Evolutionary conservation across 2,797 vertebrate genomes (phyloP), one percentile per base, ranked within the genome.

Genomic region (Megalops cyprinoides): DNA sequence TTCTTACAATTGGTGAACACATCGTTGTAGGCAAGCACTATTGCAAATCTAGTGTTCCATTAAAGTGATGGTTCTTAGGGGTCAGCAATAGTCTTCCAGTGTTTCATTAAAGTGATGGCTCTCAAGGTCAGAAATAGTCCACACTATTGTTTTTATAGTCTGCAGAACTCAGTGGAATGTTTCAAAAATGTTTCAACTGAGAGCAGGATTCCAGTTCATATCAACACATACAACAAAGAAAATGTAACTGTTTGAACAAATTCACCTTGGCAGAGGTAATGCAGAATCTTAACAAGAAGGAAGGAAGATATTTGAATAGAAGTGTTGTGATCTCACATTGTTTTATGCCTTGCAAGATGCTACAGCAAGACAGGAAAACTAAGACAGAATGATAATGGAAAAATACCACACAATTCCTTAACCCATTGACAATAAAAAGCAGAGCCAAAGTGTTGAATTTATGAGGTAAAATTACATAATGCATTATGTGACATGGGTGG

Each of bases 61-160:
- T 34, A 69, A 69, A 39, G 34, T 69, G 18, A 7, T 69, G 65
- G 34, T 34, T 39, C 34, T 39, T 20, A 39, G 34, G 31, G 14
- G 1, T 37, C 31, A 67, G 3, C 1, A 39, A 31, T 62, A 31
- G 1, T 28, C 9, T 1, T 37, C 65, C 34, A 39, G 15, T 20
- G 23, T 69, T 69, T 69, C 34, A 69, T 69, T 34, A 69, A 69
- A 39, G 34, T 69, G 18, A 7, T 69, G 65, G 34, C n/a, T 39
- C 34, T 39, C 8, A 39, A 18, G 31, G 14, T 37, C 31, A 67
- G 3, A 1, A 39, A 31, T 62, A 31, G 1, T 28, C 9, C 1
- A 12, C 58, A 12, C 12, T 31, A 25, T 67, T 31, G 31, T 62
- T 20, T 67, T 37, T 39, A 67, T 3, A 23, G 37, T 42, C 44